Base-by-base conservation (phyloP, 2,888 invertebrate genomes). In the Ommatoiulus sabulosus region DNA sequence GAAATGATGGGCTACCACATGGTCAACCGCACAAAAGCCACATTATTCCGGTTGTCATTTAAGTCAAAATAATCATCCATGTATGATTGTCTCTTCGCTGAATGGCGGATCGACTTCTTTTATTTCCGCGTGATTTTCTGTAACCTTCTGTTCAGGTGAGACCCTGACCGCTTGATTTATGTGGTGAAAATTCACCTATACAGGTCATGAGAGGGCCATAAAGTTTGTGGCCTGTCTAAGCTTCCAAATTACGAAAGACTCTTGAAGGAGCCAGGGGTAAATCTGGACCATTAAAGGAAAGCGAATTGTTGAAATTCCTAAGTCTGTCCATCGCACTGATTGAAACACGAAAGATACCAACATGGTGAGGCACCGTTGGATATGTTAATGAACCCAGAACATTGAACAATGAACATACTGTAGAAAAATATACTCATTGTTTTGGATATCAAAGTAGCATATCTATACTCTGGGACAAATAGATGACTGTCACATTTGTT, bases 11-110 rank as follows among this genome's bases (percentile, higher is more conserved):
- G 72, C 72, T 72, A 72, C 72, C 72, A 72, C 72, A 24, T 10
- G 24, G 72, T 72, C 72, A 72, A 72, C 72, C 72, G 72, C 72
- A 72, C 72, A 72, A 72, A 72, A 72, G 72, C 72, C 72, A 72
- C 72, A 72, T 24, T 72, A 24, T 72, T 72, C 5, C 24, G 3
- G 24, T 8, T 72, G 72, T n/a, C 72, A 72, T 72, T 72, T 72
- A 24, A 24, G n/a, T 24, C 24, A 24, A 72, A 72, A 24, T 72
- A 72, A 72, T 72, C 72, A 24, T 8, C 72, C 24, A 10, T n/a
- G 24, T 24, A 24, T 72, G 72, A 6, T 6, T 24, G 17, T 6
- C 72, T 72, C 72, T n/a, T 24, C 24, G 0, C 24, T 72, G 72
- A 72, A 24, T 72, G 72, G 72, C 72, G 24, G 72, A 12, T 10